These are phyloP conservation scores for Trachemys scripta DNA, from an alignment of 2,113 vertebrate species.

Conservation along the genomic window DNA sequence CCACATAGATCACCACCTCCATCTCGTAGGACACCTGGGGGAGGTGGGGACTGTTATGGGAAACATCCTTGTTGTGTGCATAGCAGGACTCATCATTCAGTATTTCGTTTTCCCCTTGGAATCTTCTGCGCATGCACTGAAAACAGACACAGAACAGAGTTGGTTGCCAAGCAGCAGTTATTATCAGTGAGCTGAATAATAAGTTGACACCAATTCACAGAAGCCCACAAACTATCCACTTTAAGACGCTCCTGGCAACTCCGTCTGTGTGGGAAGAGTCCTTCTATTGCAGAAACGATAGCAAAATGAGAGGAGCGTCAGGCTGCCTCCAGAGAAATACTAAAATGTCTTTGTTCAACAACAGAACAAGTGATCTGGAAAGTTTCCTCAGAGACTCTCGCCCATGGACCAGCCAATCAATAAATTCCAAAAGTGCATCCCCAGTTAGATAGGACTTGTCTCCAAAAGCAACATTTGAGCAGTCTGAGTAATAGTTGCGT, in stretches of 20 bases:
- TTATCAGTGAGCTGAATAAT: constrained; percentile 37
- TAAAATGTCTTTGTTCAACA: accelerated
- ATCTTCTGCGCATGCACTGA: neutral
- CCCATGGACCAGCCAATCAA: neutral
- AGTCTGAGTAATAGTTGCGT: neutral
- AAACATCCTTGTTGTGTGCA: neutral
- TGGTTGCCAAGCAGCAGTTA: constrained; percentile 45
- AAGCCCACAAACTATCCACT: neutral
- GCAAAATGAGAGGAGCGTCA: neutral
- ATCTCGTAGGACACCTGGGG: neutral
- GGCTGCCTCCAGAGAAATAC: accelerated
- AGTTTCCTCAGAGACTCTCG: neutral
- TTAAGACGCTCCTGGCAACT: constrained; percentile 26
- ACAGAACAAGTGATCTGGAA: neutral
- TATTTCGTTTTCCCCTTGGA: neutral
- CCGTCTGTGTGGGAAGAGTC: neutral
- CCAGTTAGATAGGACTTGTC: neutral
- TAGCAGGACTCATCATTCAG: neutral
- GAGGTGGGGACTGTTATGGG: neutral
- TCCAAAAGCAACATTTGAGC: accelerated
- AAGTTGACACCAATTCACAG: neutral
- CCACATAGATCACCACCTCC: neutral
- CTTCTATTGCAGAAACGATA: accelerated
- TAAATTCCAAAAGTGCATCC: neutral
- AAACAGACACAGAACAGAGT: neutral